A percentile compares a stretch with the other conserved stretches of the same genome.
phyloP scores from a whole-genome alignment of 2,888 invertebrate genomes.

The Cetonia aurata region DNA sequence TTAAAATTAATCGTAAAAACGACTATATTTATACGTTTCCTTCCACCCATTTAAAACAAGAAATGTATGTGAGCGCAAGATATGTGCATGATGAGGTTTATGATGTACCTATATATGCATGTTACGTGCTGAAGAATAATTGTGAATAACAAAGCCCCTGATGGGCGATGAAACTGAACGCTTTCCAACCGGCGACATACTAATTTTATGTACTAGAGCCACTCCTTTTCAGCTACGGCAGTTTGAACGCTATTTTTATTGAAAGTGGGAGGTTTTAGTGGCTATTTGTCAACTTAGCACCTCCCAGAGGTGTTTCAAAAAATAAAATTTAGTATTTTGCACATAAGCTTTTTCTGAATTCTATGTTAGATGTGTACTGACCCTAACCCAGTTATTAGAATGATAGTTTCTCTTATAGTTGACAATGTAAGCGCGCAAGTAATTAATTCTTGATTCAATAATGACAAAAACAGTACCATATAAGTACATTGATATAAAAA shows the following conservation, averaged over 20 bases:
- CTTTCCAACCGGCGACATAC: conserved; percentile 10
- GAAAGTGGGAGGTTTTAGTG: conserved; percentile 11
- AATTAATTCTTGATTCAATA: no score
- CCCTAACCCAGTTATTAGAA: no score
- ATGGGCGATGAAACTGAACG: conserved; percentile 1
- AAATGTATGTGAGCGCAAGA: conserved; percentile 13
- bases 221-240: conserved; percentile 3
- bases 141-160: not conserved
- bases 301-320: conserved; percentile 33
- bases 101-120: not conserved
- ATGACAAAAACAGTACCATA: no score
- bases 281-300: conserved; percentile 24
- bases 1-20: not conserved
- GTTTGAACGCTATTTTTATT: conserved; percentile 24
- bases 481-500: no score
- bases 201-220: conserved; percentile 10
- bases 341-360: no score
- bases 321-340: no score
- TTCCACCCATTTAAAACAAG: not conserved
- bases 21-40: not conserved
- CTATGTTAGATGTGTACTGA: no score
- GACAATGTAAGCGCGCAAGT: no score
- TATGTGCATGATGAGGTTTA: conserved; percentile 9
- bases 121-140: conserved; percentile 10
- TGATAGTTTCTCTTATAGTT: no score